Percentiles rank a stretch among this genome's conserved stretches.
Conservation (phyloP, 2,797 vertebrate genomes). For the Amblyraja radiata region DNA sequence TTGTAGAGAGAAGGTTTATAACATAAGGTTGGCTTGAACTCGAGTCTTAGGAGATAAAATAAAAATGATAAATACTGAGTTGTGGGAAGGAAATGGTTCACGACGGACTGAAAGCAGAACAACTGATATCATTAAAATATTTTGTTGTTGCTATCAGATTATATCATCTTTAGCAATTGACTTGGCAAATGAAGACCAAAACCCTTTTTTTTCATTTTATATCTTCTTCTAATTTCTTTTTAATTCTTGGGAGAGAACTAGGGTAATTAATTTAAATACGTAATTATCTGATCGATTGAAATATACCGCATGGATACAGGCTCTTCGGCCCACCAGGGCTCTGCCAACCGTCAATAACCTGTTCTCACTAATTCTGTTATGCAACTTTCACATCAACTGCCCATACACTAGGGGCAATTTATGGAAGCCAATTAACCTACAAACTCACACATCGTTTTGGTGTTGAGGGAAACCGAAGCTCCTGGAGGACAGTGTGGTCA, state of each 20-base stretch:
- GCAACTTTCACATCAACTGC: too few species aligned
- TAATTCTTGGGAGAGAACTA: background rate
- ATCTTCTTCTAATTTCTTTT: background rate
- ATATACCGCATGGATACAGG: too few species aligned
- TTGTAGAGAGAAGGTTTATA: background rate
- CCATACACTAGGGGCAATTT: too few species aligned
- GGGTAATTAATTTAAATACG: background rate
- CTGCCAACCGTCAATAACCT: too few species aligned
- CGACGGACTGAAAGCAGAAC: background rate
- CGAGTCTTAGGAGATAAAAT: background rate
- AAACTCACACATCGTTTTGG: too few species aligned
- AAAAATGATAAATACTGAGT: background rate
- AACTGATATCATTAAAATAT: background rate
- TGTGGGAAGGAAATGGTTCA: background rate
- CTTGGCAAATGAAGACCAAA: background rate
- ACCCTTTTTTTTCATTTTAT: background rate
- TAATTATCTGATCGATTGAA: too few species aligned
- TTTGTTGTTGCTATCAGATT: background rate
- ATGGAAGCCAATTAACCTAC: too few species aligned
- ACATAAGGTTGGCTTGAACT: background rate
- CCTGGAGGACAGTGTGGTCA: too few species aligned
- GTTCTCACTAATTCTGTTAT: background rate
- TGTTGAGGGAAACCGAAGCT: too few species aligned
- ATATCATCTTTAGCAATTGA: background rate
- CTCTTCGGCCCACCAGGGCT: too few species aligned